Base-by-base conservation (phyloP, 2,797 vertebrate species). In the Psittacula derbiana region DNA sequence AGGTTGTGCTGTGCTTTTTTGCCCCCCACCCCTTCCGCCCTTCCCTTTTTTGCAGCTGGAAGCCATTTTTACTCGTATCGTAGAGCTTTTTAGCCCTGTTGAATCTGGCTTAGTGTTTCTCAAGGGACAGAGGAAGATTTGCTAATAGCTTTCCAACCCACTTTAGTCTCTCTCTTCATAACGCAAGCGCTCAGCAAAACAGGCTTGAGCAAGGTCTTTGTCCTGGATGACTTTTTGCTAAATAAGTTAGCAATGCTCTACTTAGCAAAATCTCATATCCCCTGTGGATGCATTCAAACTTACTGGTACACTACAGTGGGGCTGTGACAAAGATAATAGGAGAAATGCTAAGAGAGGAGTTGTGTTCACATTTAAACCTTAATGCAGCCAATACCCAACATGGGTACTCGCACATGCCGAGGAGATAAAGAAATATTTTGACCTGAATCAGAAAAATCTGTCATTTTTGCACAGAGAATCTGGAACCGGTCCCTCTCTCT, bases 161-260 rank as follows among this genome's bases (percentile, higher is more conserved):
- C 71, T 95, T 92, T 17, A 80, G 60, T 67, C 69, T 94, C 78
- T 79, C 65, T 66, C 49, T 65, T 71, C 86, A 30, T 67, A 88
- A 92, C 14, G 15, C 70, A 70, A 92, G 73, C 67, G 52, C 93
- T 43, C 78, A 90, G 92, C 71, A 86, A 82, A 92, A 80, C 66
- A 73, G 86, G 7, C 88, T 84, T 0, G 1, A 88, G 85, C 82
- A 33, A 92, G 83, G 91, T 88, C 92, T 94, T 93, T 92, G 95
- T 94, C 92, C 95, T 95, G 80, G 86, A 7, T 88, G 91, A 88
- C 90, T 96, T 95, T 96, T 94, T 93, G 85, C 76, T 96, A 67
- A 93, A 94, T 86, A 92, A 96, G 82, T 92, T 90, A 73, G 80
- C 82, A 82, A 82, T 92, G 95, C 90, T 96, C 91, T 71, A 91